Evolutionary conservation across 2,888 invertebrate species (phyloP).

Genomic region (Blomia tropicalis): DNA sequence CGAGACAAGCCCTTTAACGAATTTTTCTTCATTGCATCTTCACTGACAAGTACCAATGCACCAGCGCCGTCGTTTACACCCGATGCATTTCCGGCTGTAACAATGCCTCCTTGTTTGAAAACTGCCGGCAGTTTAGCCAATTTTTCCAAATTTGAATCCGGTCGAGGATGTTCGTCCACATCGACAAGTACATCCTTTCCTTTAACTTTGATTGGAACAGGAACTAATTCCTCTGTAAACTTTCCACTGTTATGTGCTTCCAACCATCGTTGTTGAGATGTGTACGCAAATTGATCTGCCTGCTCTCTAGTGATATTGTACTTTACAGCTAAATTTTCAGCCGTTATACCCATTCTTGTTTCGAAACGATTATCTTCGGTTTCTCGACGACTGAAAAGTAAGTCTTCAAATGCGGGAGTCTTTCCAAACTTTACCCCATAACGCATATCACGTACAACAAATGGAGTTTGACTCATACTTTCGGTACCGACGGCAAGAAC

Average conservation of each 20-base stretch:
- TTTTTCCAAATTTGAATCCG: constrained; percentile 65
- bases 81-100: constrained; percentile 71
- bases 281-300: constrained; percentile 65
- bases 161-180: constrained; percentile 82
- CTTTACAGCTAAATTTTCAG: constrained; percentile 76
- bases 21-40: constrained; percentile 63
- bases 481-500: constrained; percentile 82
- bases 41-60: constrained; percentile 72
- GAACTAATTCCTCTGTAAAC: constrained; percentile 75
- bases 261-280: constrained; percentile 75
- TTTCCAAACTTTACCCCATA: constrained; percentile 53
- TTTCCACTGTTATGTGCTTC: constrained; percentile 67
- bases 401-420: constrained; percentile 54
- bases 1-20: constrained; percentile 75
- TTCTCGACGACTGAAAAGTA: constrained; percentile 69
- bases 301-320: constrained; percentile 62
- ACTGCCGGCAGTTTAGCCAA: constrained; percentile 69
- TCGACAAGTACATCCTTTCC: constrained; percentile 53
- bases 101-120: constrained; percentile 83
- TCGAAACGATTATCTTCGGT: constrained; percentile 80
- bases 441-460: constrained; percentile 57
- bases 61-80: constrained; percentile 97
- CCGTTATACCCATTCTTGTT: constrained; percentile 86
- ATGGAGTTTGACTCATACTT: constrained; percentile 87
- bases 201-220: constrained; percentile 58